These are phyloP conservation scores for Platycheirus albimanus DNA, from an alignment of 2,888 invertebrate species.

Conservation along the genomic window DNA sequence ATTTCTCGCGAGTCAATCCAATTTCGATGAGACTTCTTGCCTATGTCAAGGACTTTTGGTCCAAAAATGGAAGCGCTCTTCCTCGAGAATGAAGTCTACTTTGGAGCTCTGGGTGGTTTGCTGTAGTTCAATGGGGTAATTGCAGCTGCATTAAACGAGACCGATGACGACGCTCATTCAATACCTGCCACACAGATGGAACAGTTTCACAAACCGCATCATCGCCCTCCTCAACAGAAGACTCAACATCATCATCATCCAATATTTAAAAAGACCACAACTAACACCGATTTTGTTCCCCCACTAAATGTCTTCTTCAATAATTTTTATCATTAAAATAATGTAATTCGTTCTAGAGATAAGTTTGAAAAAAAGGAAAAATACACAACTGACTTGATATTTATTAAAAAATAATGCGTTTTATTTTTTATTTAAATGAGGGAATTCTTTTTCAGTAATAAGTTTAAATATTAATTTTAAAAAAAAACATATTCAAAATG, in stretches of 20 bases:
- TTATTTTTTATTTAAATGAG: no score
- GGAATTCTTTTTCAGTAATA: no score
- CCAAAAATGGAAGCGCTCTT: conserved; percentile 98
- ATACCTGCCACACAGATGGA: conserved; percentile 16
- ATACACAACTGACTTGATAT: conserved; percentile 57
- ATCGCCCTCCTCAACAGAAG: conserved; percentile 33
- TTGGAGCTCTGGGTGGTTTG: conserved; percentile 96
- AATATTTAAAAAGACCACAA: conserved; percentile 8
- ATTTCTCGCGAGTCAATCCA: conserved; percentile 97
- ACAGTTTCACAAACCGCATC: conserved; percentile 31
- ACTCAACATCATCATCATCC: conserved; percentile 35
- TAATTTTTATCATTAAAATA: conserved; percentile 66
- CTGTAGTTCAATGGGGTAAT: conserved; percentile 89
- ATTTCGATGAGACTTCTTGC: conserved; percentile 98
- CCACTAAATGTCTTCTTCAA: conserved; percentile 29
- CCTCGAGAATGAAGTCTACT: conserved; percentile 98
- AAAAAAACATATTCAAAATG: no score
- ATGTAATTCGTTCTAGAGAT: no score
- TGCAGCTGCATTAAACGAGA: conserved; percentile 80
- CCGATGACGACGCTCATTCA: conserved; percentile 48
- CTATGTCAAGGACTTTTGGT: conserved; percentile 99
- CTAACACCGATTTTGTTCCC: conserved; percentile 35
- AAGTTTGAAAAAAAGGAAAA: conserved; percentile 64
- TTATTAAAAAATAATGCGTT: no score
- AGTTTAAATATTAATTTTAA: no score